A percentile compares a stretch with the other conserved stretches of the same genome.
phyloP scores from a whole-genome alignment of 1,140 invertebrate species.

The Lamellibrachia luymesi region DNA sequence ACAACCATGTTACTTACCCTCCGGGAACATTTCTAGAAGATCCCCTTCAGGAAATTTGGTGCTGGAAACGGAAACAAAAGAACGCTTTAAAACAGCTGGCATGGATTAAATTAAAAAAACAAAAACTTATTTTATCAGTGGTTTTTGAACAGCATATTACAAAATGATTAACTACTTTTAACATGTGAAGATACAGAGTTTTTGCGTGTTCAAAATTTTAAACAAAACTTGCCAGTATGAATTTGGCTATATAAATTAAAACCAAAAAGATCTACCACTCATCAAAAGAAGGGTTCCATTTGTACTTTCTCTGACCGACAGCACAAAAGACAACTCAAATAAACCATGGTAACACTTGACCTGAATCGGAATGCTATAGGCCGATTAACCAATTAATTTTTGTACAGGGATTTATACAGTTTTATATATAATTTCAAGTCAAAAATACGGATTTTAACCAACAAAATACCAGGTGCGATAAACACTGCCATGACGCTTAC shows the following conservation, averaged over 20 bases:
- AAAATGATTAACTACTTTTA: neutral
- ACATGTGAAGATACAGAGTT: neutral
- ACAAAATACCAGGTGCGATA: neutral
- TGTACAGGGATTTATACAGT: constrained; percentile 12
- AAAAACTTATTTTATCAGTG: neutral
- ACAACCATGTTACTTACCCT: constrained; percentile 57
- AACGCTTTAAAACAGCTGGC: neutral
- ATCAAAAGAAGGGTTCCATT: too few species aligned
- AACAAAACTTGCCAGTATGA: too few species aligned
- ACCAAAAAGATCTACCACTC: too few species aligned
- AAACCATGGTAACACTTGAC: neutral
- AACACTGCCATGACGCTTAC: constrained; percentile 54
- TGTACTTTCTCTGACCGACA: neutral
- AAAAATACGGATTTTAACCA: neutral
- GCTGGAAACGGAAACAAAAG: constrained; percentile 48
- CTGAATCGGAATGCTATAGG: too few species aligned
- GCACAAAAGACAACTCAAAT: constrained; percentile 1
- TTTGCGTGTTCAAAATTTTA: neutral
- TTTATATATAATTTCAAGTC: neutral
- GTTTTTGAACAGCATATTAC: neutral
- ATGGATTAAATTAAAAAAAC: neutral
- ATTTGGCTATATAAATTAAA: too few species aligned
- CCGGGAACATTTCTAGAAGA: constrained; percentile 85
- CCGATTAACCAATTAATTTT: neutral
- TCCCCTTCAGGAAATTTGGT: constrained; percentile 77